These are phyloP conservation scores for Rhinella marina DNA, from an alignment of 2,797 vertebrate species.

Conservation along the genomic window DNA sequence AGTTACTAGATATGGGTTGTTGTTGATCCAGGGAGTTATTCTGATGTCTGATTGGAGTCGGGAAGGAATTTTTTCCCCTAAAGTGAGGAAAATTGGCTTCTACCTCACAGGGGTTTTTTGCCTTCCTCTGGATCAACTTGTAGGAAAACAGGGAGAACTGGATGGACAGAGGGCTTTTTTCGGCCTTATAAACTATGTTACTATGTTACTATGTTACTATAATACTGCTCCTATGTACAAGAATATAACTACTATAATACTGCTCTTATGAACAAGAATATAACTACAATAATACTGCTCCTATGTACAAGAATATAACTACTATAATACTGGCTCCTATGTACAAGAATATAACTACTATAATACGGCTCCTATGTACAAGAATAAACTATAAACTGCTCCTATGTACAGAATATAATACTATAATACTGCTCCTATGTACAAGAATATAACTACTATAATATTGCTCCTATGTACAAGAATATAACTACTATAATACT, in stretches of 20 bases:
- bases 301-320: constrained; percentile 14
- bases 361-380: background rate
- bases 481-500: constrained; percentile 16
- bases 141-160: no score
- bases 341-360: constrained; percentile 4
- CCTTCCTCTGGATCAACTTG: no score
- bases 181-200: no score
- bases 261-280: background rate
- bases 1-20: no score
- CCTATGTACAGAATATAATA: constrained; percentile 6
- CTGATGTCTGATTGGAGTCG: no score
- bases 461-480: background rate
- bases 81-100: no score
- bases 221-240: background rate
- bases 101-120: no score
- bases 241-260: constrained; percentile 13
- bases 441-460: constrained; percentile 5
- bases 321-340: background rate
- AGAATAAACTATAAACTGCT: background rate
- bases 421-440: background rate
- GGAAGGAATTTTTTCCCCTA: no score
- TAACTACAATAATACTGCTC: constrained; percentile 1
- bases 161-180: no score
- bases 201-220: background rate
- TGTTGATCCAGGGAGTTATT: no score